Conservation (phyloP, 2,113 vertebrate genomes). For the Varanus komodoensis region DNA sequence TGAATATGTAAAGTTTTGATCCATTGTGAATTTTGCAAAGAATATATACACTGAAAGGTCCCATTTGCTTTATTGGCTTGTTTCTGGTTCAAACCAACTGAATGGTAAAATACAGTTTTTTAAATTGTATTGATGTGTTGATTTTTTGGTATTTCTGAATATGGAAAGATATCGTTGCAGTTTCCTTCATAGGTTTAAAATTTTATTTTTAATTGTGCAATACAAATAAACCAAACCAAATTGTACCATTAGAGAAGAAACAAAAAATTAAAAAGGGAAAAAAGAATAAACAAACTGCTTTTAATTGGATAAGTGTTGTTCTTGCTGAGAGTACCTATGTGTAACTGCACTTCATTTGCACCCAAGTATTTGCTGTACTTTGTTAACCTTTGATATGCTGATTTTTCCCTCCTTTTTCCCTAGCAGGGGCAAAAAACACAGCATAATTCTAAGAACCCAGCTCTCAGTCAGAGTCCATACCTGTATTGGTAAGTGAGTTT, state of each 20-base stretch:
- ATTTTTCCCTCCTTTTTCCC: constrained; percentile 26
- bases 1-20: not conserved
- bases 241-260: too few relatives aligned
- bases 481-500: constrained; percentile 92
- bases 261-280: too few relatives aligned
- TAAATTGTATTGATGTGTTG: not conserved
- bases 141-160: too few relatives aligned
- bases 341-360: not conserved
- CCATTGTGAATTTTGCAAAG: not conserved
- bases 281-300: not conserved
- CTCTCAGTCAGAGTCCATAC: constrained; percentile 93
- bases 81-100: not conserved
- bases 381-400: not conserved
- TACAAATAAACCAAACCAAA: too few relatives aligned
- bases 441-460: constrained; percentile 92
- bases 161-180: not conserved
- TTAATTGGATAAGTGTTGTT: constrained; percentile 4
- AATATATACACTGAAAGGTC: not conserved
- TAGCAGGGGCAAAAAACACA: constrained; percentile 94
- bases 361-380: not conserved
- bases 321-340: not conserved
- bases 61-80: not conserved
- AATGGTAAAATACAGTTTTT: not conserved
- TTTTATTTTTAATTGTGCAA: too few relatives aligned
- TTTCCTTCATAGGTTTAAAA: not conserved